Evolutionary conservation across 1,140 invertebrate species (phyloP), one percentile per base, ranked within the genome.

Genomic region (Rhyacophila brunnea): DNA sequence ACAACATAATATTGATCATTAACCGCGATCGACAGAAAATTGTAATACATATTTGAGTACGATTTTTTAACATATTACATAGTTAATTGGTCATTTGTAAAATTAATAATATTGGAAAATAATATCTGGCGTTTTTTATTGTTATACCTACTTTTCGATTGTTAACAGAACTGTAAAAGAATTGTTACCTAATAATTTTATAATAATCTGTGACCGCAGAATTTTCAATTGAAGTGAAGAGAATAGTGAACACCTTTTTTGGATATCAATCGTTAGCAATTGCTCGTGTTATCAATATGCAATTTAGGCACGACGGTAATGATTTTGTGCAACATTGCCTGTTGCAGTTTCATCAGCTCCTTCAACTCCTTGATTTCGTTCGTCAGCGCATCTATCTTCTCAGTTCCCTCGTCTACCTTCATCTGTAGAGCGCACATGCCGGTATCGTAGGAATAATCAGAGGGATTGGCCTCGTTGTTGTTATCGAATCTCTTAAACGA

Each of bases 341-440:
- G 75, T 64, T 79, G 77, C 3, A 71, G 72, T 65, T 68, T 77
- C 65, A 83, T 75, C 49, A 80, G 68, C 67, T 81, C 79, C 71
- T 85, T 86, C 62, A 87, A 74, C 68, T 85, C 84, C 65, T 75
- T 79, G 40, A 87, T 79, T 71, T 86, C 84, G 68, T 80, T 79
- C 19, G 80, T 81, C 55, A 86, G 68, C 54, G 77, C 74, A 49
- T 83, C 82, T 38, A 86, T 81, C 55, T 79, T 79, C 60, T 85
- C 83, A 0, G 77, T 77, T 59, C 81, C 84, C 58, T 85, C 83
- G 42, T 86, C 84, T 18, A 86, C 74, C 68, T 83, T 82, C 48
- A 76, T 81, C 42, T 84, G 83, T 28, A 86, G 52, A 47, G 79
- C 77, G 15, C 78, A 79, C 60, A 85, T 55, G 42, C 72, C 81